phyloP scores from a whole-genome alignment of 2,888 invertebrate species.

The Netelia virgata region DNA sequence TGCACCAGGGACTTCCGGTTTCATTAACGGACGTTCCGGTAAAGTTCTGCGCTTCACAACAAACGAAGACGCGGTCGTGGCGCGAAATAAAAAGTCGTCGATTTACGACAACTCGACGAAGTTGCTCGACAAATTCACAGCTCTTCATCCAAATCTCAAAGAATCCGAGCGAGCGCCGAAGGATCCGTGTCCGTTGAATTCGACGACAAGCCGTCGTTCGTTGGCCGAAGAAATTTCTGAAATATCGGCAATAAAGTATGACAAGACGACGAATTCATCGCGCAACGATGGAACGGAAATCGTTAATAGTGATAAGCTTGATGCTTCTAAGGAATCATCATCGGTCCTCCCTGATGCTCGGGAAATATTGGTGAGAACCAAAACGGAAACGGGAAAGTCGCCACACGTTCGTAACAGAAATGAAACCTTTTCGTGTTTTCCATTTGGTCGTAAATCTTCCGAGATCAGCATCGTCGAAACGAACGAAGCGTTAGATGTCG shows the following conservation, averaged over 20 bases:
- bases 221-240: constrained; percentile 72
- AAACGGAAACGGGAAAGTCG: constrained; percentile 13
- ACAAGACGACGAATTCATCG: background rate
- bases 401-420: constrained; percentile 27
- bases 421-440: constrained; percentile 59
- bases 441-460: constrained; percentile 53
- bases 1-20: constrained; percentile 49
- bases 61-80: constrained; percentile 42
- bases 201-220: constrained; percentile 61
- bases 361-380: constrained; percentile 60
- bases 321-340: constrained; percentile 33
- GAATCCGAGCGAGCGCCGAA: constrained; percentile 70
- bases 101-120: constrained; percentile 30
- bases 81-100: constrained; percentile 8
- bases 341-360: background rate
- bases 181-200: constrained; percentile 67
- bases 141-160: constrained; percentile 70
- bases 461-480: constrained; percentile 17
- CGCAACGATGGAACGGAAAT: constrained; percentile 1
- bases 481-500: background rate
- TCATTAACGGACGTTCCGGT: constrained; percentile 20
- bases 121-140: constrained; percentile 64
- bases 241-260: constrained; percentile 59
- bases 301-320: constrained; percentile 11
- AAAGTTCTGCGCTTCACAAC: constrained; percentile 63